Conservation (phyloP, 2,797 vertebrate genomes). For the Muscicapa comitata region DNA sequence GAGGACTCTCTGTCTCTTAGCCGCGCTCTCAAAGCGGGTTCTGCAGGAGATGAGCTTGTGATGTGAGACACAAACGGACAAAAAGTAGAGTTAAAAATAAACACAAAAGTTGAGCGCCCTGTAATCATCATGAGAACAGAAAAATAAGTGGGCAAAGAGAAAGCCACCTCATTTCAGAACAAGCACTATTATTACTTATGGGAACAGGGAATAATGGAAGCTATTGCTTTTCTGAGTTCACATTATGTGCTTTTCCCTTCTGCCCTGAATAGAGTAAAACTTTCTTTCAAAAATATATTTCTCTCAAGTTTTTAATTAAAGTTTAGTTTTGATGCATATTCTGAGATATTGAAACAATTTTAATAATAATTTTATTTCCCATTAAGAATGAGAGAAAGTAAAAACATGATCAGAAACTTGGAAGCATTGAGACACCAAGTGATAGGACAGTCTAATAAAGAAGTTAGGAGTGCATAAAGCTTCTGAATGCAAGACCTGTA, state of each 20-base stretch:
- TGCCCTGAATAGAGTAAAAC: conserved; percentile 24
- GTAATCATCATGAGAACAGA: conserved; percentile 33
- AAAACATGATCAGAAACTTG: not conserved
- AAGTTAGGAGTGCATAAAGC: not conserved
- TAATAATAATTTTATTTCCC: not conserved
- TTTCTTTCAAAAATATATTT: not conserved
- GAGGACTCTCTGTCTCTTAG: not conserved
- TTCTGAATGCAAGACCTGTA: not conserved
- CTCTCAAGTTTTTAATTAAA: not conserved
- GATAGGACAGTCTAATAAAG: not conserved
- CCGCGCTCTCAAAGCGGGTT: not conserved
- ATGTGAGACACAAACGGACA: conserved; percentile 33
- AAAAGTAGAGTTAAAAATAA: conserved; percentile 64
- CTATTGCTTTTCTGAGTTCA: conserved; percentile 44
- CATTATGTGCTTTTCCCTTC: not conserved
- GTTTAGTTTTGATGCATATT: not conserved
- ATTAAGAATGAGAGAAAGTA: not conserved
- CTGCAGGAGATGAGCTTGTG: conserved; percentile 24
- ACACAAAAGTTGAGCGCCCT: conserved; percentile 36
- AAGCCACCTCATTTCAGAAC: not conserved
- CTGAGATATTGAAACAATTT: not conserved
- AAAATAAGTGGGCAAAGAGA: conserved; percentile 50
- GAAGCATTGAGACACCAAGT: not conserved
- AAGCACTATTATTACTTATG: conserved; percentile 54
- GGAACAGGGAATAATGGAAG: conserved; percentile 55